Conservation (phyloP, 1,140 invertebrate genomes). For the Panulirus ornatus region DNA sequence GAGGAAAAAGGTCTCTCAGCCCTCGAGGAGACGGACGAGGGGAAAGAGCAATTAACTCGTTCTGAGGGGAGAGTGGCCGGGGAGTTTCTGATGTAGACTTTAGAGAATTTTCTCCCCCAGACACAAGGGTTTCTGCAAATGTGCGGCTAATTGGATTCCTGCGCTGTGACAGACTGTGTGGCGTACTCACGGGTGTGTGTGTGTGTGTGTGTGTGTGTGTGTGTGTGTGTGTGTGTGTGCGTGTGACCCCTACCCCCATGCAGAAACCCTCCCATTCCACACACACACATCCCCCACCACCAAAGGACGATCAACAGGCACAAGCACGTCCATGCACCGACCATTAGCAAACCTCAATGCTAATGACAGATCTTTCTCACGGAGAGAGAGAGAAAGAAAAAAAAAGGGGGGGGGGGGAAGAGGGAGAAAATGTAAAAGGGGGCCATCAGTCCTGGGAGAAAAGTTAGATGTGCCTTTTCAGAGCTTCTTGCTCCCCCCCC, state of each 20-base stretch:
- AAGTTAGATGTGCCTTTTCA: neutral
- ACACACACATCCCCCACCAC: neutral
- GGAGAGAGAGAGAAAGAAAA: too few relatives aligned
- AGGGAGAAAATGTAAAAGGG: neutral
- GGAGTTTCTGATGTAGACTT: conserved; percentile 8
- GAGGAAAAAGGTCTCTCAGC: conserved; percentile 17
- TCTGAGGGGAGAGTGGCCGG: neutral
- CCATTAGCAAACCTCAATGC: neutral
- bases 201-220: neutral
- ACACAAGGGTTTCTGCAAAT: conserved; percentile 1
- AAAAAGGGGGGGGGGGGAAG: too few relatives aligned
- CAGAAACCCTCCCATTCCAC: too few relatives aligned
- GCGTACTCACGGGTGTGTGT: neutral
- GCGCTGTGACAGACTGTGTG: neutral
- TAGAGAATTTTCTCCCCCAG: neutral
- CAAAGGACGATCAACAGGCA: neutral
- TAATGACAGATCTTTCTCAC: neutral
- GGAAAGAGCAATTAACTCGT: conserved; percentile 43
- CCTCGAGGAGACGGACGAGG: conserved; percentile 24
- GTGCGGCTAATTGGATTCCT: neutral
- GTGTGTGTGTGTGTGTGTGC: neutral
- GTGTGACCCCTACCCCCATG: too few relatives aligned
- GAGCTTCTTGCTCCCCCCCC: neutral
- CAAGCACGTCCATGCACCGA: too few relatives aligned
- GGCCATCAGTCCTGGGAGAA: neutral